phyloP scores from a whole-genome alignment of 1,140 invertebrate genomes.

The Lepidurus apus region DNA sequence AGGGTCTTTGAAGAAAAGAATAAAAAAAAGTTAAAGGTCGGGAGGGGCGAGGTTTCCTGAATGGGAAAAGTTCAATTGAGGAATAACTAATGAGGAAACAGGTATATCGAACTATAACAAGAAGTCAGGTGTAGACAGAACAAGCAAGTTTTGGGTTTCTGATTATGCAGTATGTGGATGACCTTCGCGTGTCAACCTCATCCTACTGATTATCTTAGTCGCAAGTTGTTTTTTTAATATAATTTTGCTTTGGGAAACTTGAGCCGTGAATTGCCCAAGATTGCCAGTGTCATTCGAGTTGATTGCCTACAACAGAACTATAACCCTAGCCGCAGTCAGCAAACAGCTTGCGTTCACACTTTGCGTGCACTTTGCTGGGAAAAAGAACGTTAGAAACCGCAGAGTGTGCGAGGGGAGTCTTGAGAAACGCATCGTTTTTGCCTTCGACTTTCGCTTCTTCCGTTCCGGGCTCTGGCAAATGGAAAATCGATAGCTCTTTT shows the following conservation, averaged over 20 bases:
- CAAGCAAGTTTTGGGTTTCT: neutral
- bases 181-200: neutral
- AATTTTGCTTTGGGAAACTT: neutral
- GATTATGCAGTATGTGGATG: neutral
- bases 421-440: neutral
- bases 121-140: neutral
- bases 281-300: neutral
- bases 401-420: neutral
- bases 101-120: neutral
- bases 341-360: neutral
- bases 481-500: constrained; percentile 19
- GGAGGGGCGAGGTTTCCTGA: neutral
- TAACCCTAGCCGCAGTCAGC: neutral
- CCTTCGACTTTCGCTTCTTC: neutral
- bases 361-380: neutral
- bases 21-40: neutral
- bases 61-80: neutral
- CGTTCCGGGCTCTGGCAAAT: neutral
- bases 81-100: neutral
- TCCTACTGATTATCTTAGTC: neutral
- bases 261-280: neutral
- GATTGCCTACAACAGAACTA: neutral
- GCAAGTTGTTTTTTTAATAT: neutral
- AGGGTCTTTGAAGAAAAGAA: neutral
- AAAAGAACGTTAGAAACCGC: neutral